Evolutionary conservation across 2,113 vertebrate species (phyloP).

Genomic region (Burhinus bistriatus): DNA sequence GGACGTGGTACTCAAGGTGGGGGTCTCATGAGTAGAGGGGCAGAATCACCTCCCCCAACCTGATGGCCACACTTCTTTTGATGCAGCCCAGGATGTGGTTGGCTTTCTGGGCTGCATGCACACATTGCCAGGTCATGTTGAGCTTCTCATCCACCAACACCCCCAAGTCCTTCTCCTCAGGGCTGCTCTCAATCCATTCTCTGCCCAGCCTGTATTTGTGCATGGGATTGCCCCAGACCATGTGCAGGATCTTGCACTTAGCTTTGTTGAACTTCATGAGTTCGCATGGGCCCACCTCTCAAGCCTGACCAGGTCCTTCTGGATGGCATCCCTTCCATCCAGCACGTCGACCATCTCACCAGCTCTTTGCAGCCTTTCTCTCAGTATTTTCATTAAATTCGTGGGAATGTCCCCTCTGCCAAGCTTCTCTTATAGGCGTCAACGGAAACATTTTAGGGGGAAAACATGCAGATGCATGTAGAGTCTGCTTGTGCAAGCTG

Average conservation of each 20-base stretch:
- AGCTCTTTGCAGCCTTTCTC: not conserved
- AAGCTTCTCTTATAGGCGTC: not conserved
- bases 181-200: not conserved
- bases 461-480: fast-evolving
- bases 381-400: not conserved
- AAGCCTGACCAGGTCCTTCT: not conserved
- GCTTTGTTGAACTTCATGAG: not conserved
- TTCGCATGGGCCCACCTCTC: not conserved
- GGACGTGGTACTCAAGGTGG: too few relatives aligned
- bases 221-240: not conserved
- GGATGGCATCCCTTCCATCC: not conserved
- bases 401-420: not conserved
- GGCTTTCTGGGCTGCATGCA: too few relatives aligned
- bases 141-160: too few relatives aligned
- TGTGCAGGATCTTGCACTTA: not conserved
- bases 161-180: too few relatives aligned
- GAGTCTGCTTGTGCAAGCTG: not conserved
- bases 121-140: too few relatives aligned
- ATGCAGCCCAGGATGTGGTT: too few relatives aligned
- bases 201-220: not conserved
- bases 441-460: not conserved
- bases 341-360: not conserved
- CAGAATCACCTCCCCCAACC: too few relatives aligned
- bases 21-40: too few relatives aligned
- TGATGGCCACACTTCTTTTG: too few relatives aligned